Conservation (phyloP, 2,888 invertebrate species). For the Lithophane socia region DNA sequence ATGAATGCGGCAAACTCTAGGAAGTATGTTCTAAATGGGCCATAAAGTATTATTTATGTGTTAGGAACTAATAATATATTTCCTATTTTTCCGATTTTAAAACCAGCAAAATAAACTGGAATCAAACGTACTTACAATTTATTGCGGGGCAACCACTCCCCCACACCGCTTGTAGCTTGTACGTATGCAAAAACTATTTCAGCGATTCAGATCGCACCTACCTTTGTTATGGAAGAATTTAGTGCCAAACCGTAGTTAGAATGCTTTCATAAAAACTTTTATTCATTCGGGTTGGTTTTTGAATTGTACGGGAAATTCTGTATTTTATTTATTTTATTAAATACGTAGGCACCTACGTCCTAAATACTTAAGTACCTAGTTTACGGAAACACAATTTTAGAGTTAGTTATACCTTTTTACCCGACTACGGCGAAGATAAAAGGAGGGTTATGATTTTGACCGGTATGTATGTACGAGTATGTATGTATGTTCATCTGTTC, state of each 20-base stretch:
- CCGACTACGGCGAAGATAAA: too few species aligned
- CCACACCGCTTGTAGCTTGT: conserved; percentile 62
- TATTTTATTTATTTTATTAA: conserved; percentile 14
- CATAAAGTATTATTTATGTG: not conserved
- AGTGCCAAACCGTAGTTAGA: conserved; percentile 48
- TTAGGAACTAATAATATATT: conserved; percentile 5
- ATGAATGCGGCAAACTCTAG: not conserved
- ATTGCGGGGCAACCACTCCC: conserved; percentile 66
- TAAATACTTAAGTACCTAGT: too few species aligned
- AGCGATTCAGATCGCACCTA: conserved; percentile 50
- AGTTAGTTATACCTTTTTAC: too few species aligned
- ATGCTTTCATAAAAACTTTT: conserved; percentile 50
- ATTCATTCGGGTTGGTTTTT: conserved; percentile 44
- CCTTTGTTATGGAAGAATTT: conserved; percentile 61
- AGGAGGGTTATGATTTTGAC: too few species aligned
- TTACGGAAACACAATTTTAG: too few species aligned
- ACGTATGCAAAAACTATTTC: conserved; percentile 61
- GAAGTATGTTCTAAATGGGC: not conserved
- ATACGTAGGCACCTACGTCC: too few species aligned
- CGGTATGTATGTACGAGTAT: too few species aligned
- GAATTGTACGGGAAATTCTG: conserved; percentile 8
- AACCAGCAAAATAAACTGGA: conserved; percentile 37
- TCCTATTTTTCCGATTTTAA: conserved; percentile 7
- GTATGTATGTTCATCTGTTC: too few species aligned
- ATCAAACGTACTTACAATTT: conserved; percentile 69